Base-by-base conservation (phyloP, 1,140 invertebrate species). In the Subanguina moxae region DNA sequence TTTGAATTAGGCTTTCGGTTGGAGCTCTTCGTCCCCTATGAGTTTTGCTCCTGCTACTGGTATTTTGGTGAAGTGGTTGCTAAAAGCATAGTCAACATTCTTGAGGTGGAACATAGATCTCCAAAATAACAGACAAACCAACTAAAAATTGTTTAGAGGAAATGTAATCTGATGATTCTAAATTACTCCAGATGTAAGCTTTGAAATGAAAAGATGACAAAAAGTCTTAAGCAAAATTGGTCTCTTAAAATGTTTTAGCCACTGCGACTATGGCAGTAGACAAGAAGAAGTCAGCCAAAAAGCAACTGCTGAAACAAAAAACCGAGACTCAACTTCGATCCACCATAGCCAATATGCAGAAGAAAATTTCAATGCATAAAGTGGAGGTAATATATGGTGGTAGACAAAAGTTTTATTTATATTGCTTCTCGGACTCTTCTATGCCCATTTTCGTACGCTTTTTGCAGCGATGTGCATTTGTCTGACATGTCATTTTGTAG, bases 31-130 rank as follows among this genome's bases (percentile, higher is more conserved):
- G 52, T 65, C 15, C 71, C 73, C 9, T 72, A 76, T 52, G 71
- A 72, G 45, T 68, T 73, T 42, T 25, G 19, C 21, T 72, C 74
- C 38, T 30, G 67, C 56, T 72, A 74, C 69, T 72, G 71, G 71
- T 62, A 62, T 56, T 71, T 72, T 30, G 58, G 70, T 5, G 70
- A 71, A 56, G 62, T 64, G n/a, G 69, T 71, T 28, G 57, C 46
- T 19, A 59, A 48, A 61, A 68, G 38, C 46, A 11, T 68, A 52
- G 62, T 30, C 8, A 68, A 38, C 38, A 62, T 68, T 27, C 28
- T 38, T 17, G 46, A 63, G 15, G 43, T 17, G 42, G 56, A 32
- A 68, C 28, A 1, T 57, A 43, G 27, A 23, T 67, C n/a, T 25
- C 61, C 21, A 38, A 38, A 3, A 11, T 11, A 38, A 38, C 32